Conservation (phyloP, 2,113 vertebrate species). For the Cololabis saira region DNA sequence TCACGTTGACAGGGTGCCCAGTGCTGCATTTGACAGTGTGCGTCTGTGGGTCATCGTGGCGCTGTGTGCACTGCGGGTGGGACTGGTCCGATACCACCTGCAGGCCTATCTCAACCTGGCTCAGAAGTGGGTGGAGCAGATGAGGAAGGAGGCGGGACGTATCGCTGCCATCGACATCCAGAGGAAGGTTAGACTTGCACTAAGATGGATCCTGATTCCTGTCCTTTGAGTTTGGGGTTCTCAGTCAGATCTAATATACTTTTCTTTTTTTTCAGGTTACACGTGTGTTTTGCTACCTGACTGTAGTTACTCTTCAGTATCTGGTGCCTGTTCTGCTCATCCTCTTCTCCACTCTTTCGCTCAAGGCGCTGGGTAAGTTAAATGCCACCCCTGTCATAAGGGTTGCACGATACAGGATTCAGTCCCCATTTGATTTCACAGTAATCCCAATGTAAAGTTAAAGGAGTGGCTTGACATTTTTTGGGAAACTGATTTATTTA, state of each 20-base stretch:
- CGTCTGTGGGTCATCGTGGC: conserved; percentile 89
- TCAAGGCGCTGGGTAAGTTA: conserved; percentile 89
- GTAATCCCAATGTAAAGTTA: not conserved
- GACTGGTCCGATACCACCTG: conserved; percentile 86
- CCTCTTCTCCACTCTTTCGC: conserved; percentile 88
- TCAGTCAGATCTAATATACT: not conserved
- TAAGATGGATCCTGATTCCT: not conserved
- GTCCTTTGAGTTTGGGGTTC: not conserved
- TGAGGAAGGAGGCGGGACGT: conserved; percentile 89
- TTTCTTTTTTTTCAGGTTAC: conserved; percentile 82
- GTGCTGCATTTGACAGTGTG: conserved; percentile 81
- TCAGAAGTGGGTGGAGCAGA: conserved; percentile 88
- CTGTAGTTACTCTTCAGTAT: conserved; percentile 93
- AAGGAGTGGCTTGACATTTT: not conserved
- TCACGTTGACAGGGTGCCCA: conserved; percentile 80
- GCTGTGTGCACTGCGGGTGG: conserved; percentile 85
- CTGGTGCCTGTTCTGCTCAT: conserved; percentile 89
- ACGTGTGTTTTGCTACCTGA: conserved; percentile 92
- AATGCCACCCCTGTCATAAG: not conserved
- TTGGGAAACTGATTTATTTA: too few species aligned
- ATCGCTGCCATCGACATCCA: conserved; percentile 92
- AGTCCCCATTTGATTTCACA: not conserved
- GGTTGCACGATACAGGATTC: not conserved
- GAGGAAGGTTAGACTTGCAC: conserved; percentile 81
- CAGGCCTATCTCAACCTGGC: conserved; percentile 95